Evolutionary conservation across 30 jellyfish, hydroid and myxozoan species (phyloP).

Genomic region (Sanderia malayensis): DNA sequence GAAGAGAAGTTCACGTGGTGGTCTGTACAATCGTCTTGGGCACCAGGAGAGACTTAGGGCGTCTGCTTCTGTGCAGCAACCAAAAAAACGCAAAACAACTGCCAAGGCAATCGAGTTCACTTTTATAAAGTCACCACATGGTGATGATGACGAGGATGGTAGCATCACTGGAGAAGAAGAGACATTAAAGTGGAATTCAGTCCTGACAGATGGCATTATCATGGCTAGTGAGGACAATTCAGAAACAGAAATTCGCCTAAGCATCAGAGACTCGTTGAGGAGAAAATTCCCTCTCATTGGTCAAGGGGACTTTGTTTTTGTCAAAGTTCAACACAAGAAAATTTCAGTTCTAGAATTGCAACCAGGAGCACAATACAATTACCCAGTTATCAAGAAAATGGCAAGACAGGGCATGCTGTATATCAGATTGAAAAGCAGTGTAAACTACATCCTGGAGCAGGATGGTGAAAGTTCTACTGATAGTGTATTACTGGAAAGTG

Average conservation of each 20-base stretch:
- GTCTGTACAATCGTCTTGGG: not conserved
- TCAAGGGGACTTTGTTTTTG: not conserved
- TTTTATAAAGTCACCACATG: not conserved
- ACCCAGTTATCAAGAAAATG: not conserved
- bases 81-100: not conserved
- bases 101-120: not conserved
- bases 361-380: not conserved
- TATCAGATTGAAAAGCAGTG: not conserved
- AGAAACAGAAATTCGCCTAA: not conserved
- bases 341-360: not conserved
- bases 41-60: not conserved
- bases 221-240: not conserved
- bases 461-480: not conserved
- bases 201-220: not conserved
- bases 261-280: not conserved
- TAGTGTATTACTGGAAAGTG: too few relatives aligned
- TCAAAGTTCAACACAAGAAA: not conserved
- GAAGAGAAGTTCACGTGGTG: not conserved
- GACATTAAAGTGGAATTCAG: not conserved
- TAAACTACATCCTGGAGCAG: not conserved
- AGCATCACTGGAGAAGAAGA: not conserved
- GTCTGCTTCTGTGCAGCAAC: not conserved
- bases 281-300: not conserved
- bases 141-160: too few relatives aligned
- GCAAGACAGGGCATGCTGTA: not conserved